These are phyloP conservation scores for Dicyrtomina minuta DNA, from an alignment of 2,888 invertebrate genomes.

Conservation along the genomic window DNA sequence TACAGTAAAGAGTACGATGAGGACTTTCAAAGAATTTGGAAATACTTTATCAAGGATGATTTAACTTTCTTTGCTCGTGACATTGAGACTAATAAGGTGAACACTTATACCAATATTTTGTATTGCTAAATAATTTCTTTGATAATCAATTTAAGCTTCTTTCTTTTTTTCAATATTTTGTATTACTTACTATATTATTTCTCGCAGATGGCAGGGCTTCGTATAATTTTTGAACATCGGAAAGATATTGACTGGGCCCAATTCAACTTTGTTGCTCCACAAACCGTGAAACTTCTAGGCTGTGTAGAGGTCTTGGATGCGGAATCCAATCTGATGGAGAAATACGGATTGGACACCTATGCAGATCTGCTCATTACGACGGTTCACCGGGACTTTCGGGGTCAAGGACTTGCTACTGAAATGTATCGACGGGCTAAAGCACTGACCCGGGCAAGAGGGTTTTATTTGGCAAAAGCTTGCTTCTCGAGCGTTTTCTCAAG, in stretches of 20 bases:
- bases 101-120: background rate
- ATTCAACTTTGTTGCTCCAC: background rate
- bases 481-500: constrained; percentile 43
- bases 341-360: background rate
- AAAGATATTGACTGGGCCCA: constrained; percentile 5
- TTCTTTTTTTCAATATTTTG: background rate
- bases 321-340: constrained; percentile 43
- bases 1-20: constrained; percentile 36
- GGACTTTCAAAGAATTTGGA: constrained; percentile 39
- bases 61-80: constrained; percentile 41
- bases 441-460: constrained; percentile 40
- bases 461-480: constrained; percentile 40
- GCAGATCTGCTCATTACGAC: background rate
- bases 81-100: constrained; percentile 37
- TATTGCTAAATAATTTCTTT: background rate
- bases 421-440: constrained; percentile 23
- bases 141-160: background rate
- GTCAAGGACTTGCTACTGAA: constrained; percentile 13
- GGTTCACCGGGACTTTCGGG: background rate
- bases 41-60: constrained; percentile 30
- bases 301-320: constrained; percentile 34
- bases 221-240: background rate
- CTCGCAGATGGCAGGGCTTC: background rate
- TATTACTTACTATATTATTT: background rate
- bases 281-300: too few relatives aligned